Evolutionary conservation across 30 jellyfish, hydroid and myxozoan genomes (phyloP), one percentile per base, ranked within the genome.

Genomic region (Hydractinia echinata): DNA sequence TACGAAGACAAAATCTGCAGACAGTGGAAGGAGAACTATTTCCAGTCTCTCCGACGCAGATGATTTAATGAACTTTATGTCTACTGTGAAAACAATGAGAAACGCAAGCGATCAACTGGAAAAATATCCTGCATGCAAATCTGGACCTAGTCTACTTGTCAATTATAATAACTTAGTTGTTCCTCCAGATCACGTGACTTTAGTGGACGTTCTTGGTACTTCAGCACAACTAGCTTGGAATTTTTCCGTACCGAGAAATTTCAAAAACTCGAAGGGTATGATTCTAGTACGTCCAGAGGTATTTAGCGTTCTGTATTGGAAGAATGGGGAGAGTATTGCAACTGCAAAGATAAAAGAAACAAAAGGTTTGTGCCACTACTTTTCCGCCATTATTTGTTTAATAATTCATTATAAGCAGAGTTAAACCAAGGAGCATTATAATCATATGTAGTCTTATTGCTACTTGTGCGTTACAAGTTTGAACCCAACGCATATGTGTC

Each of bases 211-310:
- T 8, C 30, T 54, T 53, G 91, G 91, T 7, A 60, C 69, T 3
- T 83, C 91, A 4, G 91, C 73, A 10, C 85, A 83, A 73, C 85
- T 83, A 6, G 55, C 81, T 52, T 83, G 91, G 91, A 72, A 83
- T 53, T 72, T 83, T 53, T 80, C 87, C 15, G 49, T 80, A 4
- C 87, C 87, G 15, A 80, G 67, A 52, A 71, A 71, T 19, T 1
- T 68, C n/a, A 13, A 66, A 16, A 61, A 80, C 8, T 8, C 84
- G 0, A 48, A 21, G 19, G 87, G 84, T 19, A 21, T 68, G 52
- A 67, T 80, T 61, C 66, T 80, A 61, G 85, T 80, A 8, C 87
- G 87, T 58, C 87, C 87, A 5, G 87, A 80, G 44, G 83, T 80
- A 20, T 80, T 80, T 61, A 30, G 71, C 5, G 87, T 80, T 4